A percentile compares a stretch with the other conserved stretches of the same genome.
Evolutionary conservation across 2,888 invertebrate species (phyloP).

Genomic region (Meta bourneti): DNA sequence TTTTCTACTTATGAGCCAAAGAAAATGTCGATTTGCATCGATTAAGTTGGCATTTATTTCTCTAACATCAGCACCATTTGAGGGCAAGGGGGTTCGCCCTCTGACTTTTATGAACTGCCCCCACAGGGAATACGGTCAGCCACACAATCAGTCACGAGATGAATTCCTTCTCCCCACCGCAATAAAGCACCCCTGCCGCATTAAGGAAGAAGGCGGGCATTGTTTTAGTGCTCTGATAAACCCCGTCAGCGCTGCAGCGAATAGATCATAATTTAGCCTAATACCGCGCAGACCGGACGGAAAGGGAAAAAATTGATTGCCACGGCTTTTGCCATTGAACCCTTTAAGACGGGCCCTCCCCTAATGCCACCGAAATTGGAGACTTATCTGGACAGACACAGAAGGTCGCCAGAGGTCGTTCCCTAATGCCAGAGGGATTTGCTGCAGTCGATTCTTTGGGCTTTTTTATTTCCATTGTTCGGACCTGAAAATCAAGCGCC

Average conservation of each 20-base stretch:
- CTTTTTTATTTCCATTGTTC: not conserved
- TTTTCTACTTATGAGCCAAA: too few relatives aligned
- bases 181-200: slow-evolving; percentile 46
- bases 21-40: too few relatives aligned
- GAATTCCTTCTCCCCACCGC: not conserved
- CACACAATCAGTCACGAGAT: not conserved
- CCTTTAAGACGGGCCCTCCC: slow-evolving; percentile 59
- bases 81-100: not conserved
- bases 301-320: slow-evolving; percentile 67
- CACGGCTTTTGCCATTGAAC: slow-evolving; percentile 55
- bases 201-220: slow-evolving; percentile 28
- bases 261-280: slow-evolving; percentile 76
- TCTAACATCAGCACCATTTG: too few relatives aligned
- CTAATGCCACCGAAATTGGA: slow-evolving; percentile 67
- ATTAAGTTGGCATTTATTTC: too few relatives aligned
- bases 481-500: not conserved
- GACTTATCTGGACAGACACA: slow-evolving; percentile 64
- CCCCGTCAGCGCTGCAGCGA: slow-evolving; percentile 61
- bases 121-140: not conserved
- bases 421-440: slow-evolving; percentile 47
- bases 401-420: slow-evolving; percentile 44
- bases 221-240: slow-evolving; percentile 69
- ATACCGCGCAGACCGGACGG: slow-evolving; percentile 49
- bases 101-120: not conserved
- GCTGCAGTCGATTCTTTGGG: not conserved